Base-by-base conservation (phyloP, 2,797 vertebrate genomes). In the Oophaga sylvatica region DNA sequence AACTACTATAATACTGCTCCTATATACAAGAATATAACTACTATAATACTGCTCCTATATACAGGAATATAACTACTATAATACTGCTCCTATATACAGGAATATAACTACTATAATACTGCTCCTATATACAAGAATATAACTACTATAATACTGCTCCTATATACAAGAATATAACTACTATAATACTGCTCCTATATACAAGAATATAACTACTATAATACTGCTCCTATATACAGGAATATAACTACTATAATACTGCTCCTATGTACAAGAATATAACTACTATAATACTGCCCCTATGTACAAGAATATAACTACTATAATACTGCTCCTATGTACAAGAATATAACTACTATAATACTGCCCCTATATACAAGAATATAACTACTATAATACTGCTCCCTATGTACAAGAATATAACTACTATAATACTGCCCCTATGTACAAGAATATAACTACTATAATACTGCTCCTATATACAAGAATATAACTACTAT, bases 71-170 rank as follows among this genome's bases (percentile, higher is more conserved):
- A n/a, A n/a, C n/a, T n/a, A n/a, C n/a, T n/a, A n/a, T n/a, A n/a
- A n/a, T n/a, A n/a, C n/a, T n/a, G n/a, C n/a, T n/a, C n/a, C 9
- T 29, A 67, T 29, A 11, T 67, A 67, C 63, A 67, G 29, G 63
- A 29, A 67, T 67, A 67, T 67, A 67, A 67, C 70, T 73, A 22
- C 70, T 45, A 73, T 73, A 73, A 73, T 22, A 73, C 70, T 73
- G 19, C 70, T 12, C 70, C 9, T 29, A 67, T 29, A 11, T 67
- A 67, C 63, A 67, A 67, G 63, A 29, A 67, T 67, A 67, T 67
- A 67, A 67, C 70, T 73, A 22, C 70, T 45, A 73, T 73, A 73
- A 73, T 22, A 73, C 70, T 73, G 19, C 70, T 12, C 70, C 9
- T 29, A 67, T 29, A 11, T 67, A 67, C 63, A 67, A 67, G 63